A percentile compares a stretch with the other conserved stretches of the same genome.
phyloP scores from a whole-genome alignment of 2,888 invertebrate genomes.

The Athetis lepigone region DNA sequence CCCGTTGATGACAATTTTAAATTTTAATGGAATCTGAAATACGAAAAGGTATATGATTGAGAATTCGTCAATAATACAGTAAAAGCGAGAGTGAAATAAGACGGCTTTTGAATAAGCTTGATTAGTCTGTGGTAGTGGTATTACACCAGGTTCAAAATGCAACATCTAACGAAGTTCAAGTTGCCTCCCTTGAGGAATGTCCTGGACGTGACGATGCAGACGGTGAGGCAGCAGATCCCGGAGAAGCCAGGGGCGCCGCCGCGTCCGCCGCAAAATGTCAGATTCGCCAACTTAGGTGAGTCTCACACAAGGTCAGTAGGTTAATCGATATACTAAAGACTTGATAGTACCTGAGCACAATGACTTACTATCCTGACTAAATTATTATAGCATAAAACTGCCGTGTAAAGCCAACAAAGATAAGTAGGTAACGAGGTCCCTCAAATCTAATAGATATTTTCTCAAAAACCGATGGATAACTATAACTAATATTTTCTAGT shows the following conservation, averaged over 20 bases:
- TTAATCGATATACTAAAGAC: slow-evolving; percentile 45
- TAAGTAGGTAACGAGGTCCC: no score
- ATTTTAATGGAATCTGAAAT: slow-evolving; percentile 23
- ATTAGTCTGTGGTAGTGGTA: slow-evolving; percentile 7
- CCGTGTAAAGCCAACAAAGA: no score
- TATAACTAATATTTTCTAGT: no score
- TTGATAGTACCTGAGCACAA: neutral
- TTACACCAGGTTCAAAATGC: slow-evolving; percentile 70
- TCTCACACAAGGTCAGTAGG: slow-evolving; percentile 51
- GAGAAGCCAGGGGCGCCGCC: slow-evolving; percentile 90
- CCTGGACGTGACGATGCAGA: slow-evolving; percentile 95
- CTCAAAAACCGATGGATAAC: no score
- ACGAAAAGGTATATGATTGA: slow-evolving; percentile 30
- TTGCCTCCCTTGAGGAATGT: slow-evolving; percentile 94
- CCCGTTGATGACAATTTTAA: slow-evolving; percentile 66
- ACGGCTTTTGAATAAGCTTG: slow-evolving; percentile 19
- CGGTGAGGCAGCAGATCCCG: slow-evolving; percentile 94
- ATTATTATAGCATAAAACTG: neutral
- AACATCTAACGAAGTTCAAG: slow-evolving; percentile 90
- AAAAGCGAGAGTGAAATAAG: slow-evolving; percentile 24
- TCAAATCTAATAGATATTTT: no score
- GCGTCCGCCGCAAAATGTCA: slow-evolving; percentile 88
- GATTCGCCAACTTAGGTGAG: slow-evolving; percentile 89
- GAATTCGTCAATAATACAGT: slow-evolving; percentile 28
- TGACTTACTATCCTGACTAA: no score